Conservation (phyloP, 2,888 invertebrate species). For the Rambutsinella grinnellia region DNA sequence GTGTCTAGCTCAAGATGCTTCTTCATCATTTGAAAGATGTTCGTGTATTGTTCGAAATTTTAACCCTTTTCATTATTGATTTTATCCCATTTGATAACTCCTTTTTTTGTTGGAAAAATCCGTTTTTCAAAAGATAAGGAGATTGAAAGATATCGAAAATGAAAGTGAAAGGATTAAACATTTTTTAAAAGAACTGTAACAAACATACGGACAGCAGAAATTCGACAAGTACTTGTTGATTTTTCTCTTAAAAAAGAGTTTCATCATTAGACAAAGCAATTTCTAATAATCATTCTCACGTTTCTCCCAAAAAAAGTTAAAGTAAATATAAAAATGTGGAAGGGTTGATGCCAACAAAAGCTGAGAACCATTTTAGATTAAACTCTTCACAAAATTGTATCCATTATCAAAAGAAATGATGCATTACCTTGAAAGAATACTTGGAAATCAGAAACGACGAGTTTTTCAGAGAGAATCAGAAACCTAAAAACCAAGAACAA, state of each 20-base stretch:
- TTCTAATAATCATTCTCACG: conserved; percentile 18
- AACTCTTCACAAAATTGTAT: too few species aligned
- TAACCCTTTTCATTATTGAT: conserved; percentile 49
- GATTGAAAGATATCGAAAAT: conserved; percentile 22
- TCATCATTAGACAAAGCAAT: background rate
- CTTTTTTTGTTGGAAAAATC: conserved; percentile 32
- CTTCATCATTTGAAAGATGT: conserved; percentile 25
- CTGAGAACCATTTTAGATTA: too few species aligned
- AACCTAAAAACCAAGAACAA: conserved; percentile 12
- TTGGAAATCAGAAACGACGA: background rate
- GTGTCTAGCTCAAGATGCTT: background rate
- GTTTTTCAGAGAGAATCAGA: background rate
- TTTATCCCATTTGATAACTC: conserved; percentile 6
- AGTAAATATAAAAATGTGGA: background rate
- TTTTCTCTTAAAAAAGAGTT: background rate
- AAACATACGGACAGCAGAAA: background rate
- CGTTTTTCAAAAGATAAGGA: conserved; percentile 25
- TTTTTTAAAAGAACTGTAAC: background rate
- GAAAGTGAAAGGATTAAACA: conserved; percentile 48
- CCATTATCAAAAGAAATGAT: too few species aligned
- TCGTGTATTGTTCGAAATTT: conserved; percentile 32
- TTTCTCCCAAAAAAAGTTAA: conserved; percentile 1
- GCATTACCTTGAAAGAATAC: too few species aligned
- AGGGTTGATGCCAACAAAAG: too few species aligned
- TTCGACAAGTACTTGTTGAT: background rate